Evolutionary conservation across 92 coral and sea anemone species (phyloP).

Genomic region (Blastomussa wellsi): DNA sequence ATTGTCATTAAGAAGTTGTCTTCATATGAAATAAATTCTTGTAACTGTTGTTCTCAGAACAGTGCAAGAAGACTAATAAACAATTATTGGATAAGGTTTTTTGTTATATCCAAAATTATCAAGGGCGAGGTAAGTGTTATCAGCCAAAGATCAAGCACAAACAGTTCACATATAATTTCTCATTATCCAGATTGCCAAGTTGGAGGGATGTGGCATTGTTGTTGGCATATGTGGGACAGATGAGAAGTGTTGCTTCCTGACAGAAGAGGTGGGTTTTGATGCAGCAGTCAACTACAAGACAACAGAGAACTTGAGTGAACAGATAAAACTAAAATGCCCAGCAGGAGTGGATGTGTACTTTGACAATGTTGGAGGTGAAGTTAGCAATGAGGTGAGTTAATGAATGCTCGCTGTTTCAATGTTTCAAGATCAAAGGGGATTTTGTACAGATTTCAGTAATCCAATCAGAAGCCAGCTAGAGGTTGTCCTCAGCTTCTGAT

Average conservation of each 20-base stretch:
- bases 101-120: too few species aligned
- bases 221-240: constrained; percentile 93
- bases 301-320: constrained; percentile 44
- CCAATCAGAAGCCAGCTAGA: too few species aligned
- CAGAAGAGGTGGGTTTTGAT: constrained; percentile 84
- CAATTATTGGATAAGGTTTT: too few species aligned
- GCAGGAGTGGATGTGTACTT: constrained; percentile 90
- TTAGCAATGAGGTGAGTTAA: constrained; percentile 71
- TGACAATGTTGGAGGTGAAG: constrained; percentile 93
- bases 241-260: constrained; percentile 74
- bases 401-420: not conserved
- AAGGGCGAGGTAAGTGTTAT: too few species aligned
- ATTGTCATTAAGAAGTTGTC: not conserved
- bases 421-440: too few species aligned
- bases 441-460: too few species aligned
- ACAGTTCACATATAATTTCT: not conserved
- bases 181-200: constrained; percentile 70
- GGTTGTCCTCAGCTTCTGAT: too few species aligned
- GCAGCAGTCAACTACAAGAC: constrained; percentile 87
- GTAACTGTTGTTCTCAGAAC: not conserved
- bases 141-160: too few species aligned
- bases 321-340: constrained; percentile 60
- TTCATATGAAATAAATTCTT: not conserved
- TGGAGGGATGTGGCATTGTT: constrained; percentile 80
- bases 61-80: too few species aligned